Evolutionary conservation across 2,113 vertebrate species (phyloP).

Genomic region (Setophaga petechia): DNA sequence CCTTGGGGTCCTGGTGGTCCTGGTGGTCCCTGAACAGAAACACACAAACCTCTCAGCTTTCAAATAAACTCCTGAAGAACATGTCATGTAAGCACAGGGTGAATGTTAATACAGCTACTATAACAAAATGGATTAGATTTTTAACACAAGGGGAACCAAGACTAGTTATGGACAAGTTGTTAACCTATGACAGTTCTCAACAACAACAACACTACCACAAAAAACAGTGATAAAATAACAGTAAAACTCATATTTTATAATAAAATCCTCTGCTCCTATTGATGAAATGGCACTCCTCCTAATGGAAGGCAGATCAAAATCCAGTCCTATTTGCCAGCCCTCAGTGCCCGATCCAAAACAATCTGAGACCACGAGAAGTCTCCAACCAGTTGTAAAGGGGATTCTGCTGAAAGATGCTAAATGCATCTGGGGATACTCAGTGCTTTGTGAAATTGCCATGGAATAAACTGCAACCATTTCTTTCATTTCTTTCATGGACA

Average conservation of each 20-base stretch:
- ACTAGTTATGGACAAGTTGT: neutral
- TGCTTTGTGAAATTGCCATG: neutral
- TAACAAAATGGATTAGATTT: neutral
- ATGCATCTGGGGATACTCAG: neutral
- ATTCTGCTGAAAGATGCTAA: neutral
- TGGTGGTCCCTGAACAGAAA: slow-evolving; percentile 86
- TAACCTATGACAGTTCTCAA: neutral
- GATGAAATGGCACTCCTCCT: neutral
- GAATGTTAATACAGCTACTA: neutral
- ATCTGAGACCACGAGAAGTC: neutral
- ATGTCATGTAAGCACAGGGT: neutral
- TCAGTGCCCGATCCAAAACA: neutral
- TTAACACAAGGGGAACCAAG: neutral
- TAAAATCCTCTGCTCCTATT: neutral
- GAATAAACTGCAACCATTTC: neutral
- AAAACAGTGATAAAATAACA: neutral
- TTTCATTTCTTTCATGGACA: neutral
- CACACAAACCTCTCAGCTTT: neutral
- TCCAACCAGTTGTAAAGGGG: neutral
- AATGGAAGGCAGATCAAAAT: neutral
- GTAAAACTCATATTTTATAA: neutral
- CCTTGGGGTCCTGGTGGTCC: slow-evolving; percentile 88
- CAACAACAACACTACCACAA: neutral
- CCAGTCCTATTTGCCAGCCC: neutral
- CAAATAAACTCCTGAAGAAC: neutral